Evolutionary conservation across 1,140 invertebrate genomes (phyloP), one percentile per base, ranked within the genome.

Genomic region (Pseudobourletiella spinata): DNA sequence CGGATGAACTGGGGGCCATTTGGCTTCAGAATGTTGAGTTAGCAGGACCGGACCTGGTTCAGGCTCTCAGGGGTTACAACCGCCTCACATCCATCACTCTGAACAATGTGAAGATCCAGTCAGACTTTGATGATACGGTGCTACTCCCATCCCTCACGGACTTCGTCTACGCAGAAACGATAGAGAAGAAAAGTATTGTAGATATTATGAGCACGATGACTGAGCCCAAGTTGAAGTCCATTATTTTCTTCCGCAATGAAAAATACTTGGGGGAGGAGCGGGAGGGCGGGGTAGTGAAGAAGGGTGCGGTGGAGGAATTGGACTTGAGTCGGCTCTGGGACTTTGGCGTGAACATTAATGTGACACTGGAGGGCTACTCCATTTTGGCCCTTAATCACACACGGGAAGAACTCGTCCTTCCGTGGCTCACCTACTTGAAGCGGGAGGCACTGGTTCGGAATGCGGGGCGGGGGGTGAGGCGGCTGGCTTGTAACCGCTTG

Each of bases 381-480:
- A 28, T 54, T 28, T 8, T 54, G 11, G 28, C 30, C 14, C 22
- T 28, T 11, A 54, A 54, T 30, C 50, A 54, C 20, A 54, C 22
- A 11, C 8, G 16, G 30, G 24, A 20, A 11, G 50, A 54, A 30
- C 20, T 54, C 11, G 50, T 54, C 28, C 28, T 54, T 26, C 50
- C 50, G 15, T 54, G 50, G 50, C 20, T 54, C 11, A 28, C 20
- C 3, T 54, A 26, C 20, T 54, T 54, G 25, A 54, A 54, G 15
- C 50, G 50, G 20, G 50, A 54, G 20, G 50, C 26, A 54, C 26
- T 54, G 14, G 30, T 54, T 54, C 50, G 20, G 24, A 26, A 54
- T 30, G 50, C 50, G 6, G 50, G 50, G 4, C 26, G 30, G 50
- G 50, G 30, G 11, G 11, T 54, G 50, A 26, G 50, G 22, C 6